Percentiles rank a stretch among this genome's conserved stretches.
Evolutionary conservation across 2,888 invertebrate species (phyloP).

Genomic region (Eumerus sabulonum): DNA sequence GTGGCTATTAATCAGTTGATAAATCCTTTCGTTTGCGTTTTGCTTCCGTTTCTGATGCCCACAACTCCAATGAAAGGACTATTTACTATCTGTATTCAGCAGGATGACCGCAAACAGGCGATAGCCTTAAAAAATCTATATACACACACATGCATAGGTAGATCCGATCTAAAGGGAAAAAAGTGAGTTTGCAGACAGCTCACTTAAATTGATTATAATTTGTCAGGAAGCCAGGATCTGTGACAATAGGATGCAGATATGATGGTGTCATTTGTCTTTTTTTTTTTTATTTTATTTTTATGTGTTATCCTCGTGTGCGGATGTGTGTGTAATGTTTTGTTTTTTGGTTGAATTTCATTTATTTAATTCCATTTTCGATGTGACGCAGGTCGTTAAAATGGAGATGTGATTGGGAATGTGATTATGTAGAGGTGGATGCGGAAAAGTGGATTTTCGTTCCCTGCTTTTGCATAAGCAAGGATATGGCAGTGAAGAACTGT

Average conservation of each 20-base stretch:
- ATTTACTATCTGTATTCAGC: slow-evolving; percentile 54
- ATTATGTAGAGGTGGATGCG: no score
- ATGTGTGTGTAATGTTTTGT: slow-evolving; percentile 11
- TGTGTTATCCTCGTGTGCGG: neutral
- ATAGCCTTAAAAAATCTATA: neutral
- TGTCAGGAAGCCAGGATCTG: slow-evolving; percentile 56
- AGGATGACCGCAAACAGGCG: slow-evolving; percentile 9
- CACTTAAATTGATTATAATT: slow-evolving; percentile 67
- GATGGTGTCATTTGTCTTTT: slow-evolving; percentile 61
- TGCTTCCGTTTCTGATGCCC: slow-evolving; percentile 22
- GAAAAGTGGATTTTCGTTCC: no score
- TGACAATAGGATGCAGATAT: slow-evolving; percentile 66
- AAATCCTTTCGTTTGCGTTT: slow-evolving; percentile 29
- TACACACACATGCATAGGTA: no score
- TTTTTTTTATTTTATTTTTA: no score
- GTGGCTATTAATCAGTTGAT: slow-evolving; percentile 63
- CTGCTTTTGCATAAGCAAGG: no score
- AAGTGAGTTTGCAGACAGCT: slow-evolving; percentile 1
- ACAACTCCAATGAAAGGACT: slow-evolving; percentile 34
- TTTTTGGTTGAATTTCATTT: slow-evolving; percentile 37
- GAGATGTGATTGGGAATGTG: neutral
- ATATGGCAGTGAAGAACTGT: no score
- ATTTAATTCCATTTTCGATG: slow-evolving; percentile 34
- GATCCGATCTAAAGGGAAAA: neutral
- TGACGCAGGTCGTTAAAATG: neutral